Evolutionary conservation across 2,113 vertebrate genomes (phyloP).

Genomic region (Triplophysa siluroides): DNA sequence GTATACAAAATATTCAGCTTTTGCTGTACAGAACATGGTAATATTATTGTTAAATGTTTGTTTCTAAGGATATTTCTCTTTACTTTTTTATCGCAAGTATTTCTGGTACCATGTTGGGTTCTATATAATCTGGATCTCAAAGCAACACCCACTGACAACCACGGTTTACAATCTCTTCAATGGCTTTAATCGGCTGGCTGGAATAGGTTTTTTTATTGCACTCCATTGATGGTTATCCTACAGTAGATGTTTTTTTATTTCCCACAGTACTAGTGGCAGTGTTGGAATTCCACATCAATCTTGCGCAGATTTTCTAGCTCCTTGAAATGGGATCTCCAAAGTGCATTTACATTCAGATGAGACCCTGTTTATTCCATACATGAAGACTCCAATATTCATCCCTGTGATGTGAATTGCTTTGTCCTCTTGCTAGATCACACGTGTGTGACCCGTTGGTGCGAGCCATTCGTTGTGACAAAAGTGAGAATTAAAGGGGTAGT

Average conservation of each 20-base stretch:
- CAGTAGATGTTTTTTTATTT: neutral
- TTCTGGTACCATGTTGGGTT: too few species aligned
- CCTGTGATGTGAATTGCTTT: constrained; percentile 63
- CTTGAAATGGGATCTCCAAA: constrained; percentile 44
- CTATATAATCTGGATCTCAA: neutral
- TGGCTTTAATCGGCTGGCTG: constrained; percentile 30
- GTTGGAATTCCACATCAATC: constrained; percentile 51
- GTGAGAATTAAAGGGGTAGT: constrained; percentile 3
- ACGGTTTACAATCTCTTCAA: constrained; percentile 3
- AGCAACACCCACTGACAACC: neutral
- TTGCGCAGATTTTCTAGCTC: constrained; percentile 26
- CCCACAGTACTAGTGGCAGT: neutral
- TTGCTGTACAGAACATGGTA: too few species aligned
- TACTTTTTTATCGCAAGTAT: too few species aligned
- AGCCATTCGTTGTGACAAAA: neutral
- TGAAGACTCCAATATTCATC: constrained; percentile 65
- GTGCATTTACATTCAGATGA: constrained; percentile 57
- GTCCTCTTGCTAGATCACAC: constrained; percentile 57
- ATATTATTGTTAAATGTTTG: too few species aligned
- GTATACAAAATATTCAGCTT: too few species aligned
- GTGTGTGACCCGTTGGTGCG: neutral
- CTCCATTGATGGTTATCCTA: neutral
- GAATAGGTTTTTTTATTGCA: constrained; percentile 26
- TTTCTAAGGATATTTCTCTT: too few species aligned
- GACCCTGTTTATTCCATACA: constrained; percentile 45